phyloP scores from a whole-genome alignment of 2,113 vertebrate genomes.

The Colaptes auratus region DNA sequence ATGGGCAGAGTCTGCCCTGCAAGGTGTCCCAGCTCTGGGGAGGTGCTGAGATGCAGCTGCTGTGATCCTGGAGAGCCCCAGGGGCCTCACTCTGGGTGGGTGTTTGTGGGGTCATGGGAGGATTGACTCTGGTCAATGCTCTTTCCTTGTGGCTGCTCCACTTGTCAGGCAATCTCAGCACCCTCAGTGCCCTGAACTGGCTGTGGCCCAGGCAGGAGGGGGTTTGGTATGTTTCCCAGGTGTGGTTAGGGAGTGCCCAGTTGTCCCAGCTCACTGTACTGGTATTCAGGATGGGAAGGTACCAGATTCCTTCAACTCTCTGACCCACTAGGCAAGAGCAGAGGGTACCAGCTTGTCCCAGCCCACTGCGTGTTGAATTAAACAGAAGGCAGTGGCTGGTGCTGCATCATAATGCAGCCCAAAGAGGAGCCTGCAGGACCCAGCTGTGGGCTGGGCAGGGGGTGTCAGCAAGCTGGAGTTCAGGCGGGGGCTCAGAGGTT shows the following conservation, averaged over 20 bases:
- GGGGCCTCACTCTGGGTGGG: not conserved
- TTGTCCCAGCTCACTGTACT: not conserved
- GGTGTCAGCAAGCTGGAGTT: accelerated
- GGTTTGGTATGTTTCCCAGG: not conserved
- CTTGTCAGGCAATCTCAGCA: not conserved
- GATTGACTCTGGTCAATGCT: not conserved
- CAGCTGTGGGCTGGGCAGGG: not conserved
- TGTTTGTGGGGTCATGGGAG: not conserved
- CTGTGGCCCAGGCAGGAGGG: not conserved
- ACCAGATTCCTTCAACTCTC: not conserved
- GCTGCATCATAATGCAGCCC: not conserved
- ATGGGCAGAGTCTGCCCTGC: not conserved
- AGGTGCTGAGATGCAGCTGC: not conserved
- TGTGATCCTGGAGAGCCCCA: not conserved
- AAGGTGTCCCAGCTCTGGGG: not conserved
- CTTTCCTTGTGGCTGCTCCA: not conserved
- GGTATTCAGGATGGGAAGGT: not conserved
- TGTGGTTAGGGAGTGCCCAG: not conserved
- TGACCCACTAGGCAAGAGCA: not conserved
- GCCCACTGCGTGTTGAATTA: not conserved
- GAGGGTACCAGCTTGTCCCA: not conserved
- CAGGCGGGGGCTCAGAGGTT: not conserved
- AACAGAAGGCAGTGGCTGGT: not conserved
- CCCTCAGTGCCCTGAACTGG: not conserved
- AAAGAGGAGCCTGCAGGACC: not conserved